These are phyloP conservation scores for Ciconia stormi DNA, from an alignment of 2,113 vertebrate genomes.

Conservation along the genomic window DNA sequence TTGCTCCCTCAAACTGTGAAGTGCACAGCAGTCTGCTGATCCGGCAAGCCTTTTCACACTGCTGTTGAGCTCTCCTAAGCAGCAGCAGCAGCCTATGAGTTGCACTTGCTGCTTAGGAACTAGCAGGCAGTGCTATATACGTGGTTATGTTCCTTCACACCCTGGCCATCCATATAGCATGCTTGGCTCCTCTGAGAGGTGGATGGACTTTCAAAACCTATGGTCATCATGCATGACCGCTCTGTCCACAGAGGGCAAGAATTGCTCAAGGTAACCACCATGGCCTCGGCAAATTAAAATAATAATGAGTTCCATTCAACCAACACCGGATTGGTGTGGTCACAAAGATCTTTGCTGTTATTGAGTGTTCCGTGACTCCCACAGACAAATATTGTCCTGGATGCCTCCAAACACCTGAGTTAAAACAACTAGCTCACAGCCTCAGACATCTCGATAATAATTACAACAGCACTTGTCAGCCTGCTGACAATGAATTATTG, in stretches of 20 bases:
- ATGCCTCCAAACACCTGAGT: not conserved
- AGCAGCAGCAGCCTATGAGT: not conserved
- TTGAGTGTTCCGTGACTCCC: not conserved
- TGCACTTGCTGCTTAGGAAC: not conserved
- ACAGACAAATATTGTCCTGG: not conserved
- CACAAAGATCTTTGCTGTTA: not conserved
- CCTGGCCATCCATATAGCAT: rapidly evolving
- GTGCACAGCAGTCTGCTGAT: not conserved
- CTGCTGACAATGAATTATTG: not conserved
- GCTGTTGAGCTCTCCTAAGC: not conserved
- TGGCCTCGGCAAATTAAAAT: not conserved
- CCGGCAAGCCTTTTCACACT: not conserved
- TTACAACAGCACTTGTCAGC: not conserved
- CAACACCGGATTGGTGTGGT: not conserved
- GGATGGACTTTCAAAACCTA: not conserved
- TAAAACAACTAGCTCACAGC: not conserved
- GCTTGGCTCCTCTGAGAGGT: not conserved
- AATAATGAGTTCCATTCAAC: not conserved
- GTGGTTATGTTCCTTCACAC: not conserved
- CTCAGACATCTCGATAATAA: not conserved
- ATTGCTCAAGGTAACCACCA: not conserved
- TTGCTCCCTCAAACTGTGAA: not conserved
- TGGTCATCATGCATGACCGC: not conserved
- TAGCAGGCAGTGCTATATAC: not conserved
- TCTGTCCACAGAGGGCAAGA: not conserved